Evolutionary conservation across 2,113 vertebrate species (phyloP).

Genomic region (Phyllopteryx taeniolatus): DNA sequence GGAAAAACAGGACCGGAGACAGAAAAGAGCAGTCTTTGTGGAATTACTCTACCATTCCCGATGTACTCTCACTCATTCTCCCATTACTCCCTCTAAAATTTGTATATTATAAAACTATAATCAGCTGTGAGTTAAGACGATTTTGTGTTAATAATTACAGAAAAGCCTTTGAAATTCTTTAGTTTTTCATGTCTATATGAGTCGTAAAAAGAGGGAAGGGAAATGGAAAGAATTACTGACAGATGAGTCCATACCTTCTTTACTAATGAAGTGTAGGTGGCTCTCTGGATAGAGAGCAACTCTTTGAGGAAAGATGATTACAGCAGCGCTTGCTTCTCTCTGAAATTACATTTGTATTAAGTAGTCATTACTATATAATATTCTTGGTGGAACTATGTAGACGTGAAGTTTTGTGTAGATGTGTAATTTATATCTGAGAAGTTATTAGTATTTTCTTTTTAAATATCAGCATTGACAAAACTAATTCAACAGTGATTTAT

Average conservation of each 20-base stretch:
- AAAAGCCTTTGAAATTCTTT: constrained; percentile 47
- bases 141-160: constrained; percentile 50
- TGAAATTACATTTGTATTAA: constrained; percentile 57
- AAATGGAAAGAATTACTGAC: not conserved
- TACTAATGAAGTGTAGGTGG: constrained; percentile 66
- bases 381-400: constrained; percentile 51
- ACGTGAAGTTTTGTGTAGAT: constrained; percentile 9
- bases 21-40: constrained; percentile 46
- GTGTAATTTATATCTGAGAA: constrained; percentile 7
- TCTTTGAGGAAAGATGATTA: constrained; percentile 71
- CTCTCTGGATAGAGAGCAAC: constrained; percentile 44
- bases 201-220: constrained; percentile 13
- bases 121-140: constrained; percentile 6
- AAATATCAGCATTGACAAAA: not conserved
- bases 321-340: constrained; percentile 43
- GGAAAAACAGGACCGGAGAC: constrained; percentile 58
- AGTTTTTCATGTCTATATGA: constrained; percentile 27
- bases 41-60: constrained; percentile 34
- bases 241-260: constrained; percentile 33
- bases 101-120: not conserved
- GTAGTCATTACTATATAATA: constrained; percentile 53
- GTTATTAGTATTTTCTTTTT: not conserved
- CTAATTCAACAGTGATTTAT: no score
- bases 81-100: constrained; percentile 38
- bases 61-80: not conserved